phyloP scores from a whole-genome alignment of 1,140 invertebrate species.

The Maniola jurtina region DNA sequence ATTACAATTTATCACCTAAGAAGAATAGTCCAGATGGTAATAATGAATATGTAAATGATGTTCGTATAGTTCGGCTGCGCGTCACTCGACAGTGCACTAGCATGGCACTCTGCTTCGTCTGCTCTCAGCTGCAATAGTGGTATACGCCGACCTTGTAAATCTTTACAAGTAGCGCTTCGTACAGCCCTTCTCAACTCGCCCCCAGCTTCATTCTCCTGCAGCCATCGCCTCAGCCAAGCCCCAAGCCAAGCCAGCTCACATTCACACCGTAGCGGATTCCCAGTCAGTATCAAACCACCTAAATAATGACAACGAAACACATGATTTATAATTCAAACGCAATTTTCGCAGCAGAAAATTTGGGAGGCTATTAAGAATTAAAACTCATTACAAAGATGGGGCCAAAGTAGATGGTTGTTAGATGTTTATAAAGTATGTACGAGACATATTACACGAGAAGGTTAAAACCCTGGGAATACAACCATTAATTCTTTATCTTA shows the following conservation, averaged over 20 bases:
- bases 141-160: conserved; percentile 80
- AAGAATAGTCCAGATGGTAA: conserved; percentile 50
- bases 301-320: conserved; percentile 34
- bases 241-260: conserved; percentile 94
- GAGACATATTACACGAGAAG: conserved; percentile 23
- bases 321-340: conserved; percentile 40
- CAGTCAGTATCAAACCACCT: conserved; percentile 90
- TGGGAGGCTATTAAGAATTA: conserved; percentile 56
- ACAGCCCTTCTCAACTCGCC: conserved; percentile 63
- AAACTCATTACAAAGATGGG: conserved; percentile 57
- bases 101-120: conserved; percentile 87
- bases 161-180: conserved; percentile 82
- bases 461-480: conserved; percentile 13
- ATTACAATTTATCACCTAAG: conserved; percentile 58
- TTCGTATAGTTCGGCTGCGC: conserved; percentile 60
- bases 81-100: conserved; percentile 84
- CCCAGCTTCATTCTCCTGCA: conserved; percentile 79
- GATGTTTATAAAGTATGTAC: conserved; percentile 32
- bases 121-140: conserved; percentile 86
- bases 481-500: conserved; percentile 20
- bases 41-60: conserved; percentile 52
- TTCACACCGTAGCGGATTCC: conserved; percentile 91
- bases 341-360: conserved; percentile 35
- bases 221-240: conserved; percentile 91
- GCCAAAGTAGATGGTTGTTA: conserved; percentile 29